Evolutionary conservation across 2,797 vertebrate genomes (phyloP).

Genomic region (Sebastes elongatus): DNA sequence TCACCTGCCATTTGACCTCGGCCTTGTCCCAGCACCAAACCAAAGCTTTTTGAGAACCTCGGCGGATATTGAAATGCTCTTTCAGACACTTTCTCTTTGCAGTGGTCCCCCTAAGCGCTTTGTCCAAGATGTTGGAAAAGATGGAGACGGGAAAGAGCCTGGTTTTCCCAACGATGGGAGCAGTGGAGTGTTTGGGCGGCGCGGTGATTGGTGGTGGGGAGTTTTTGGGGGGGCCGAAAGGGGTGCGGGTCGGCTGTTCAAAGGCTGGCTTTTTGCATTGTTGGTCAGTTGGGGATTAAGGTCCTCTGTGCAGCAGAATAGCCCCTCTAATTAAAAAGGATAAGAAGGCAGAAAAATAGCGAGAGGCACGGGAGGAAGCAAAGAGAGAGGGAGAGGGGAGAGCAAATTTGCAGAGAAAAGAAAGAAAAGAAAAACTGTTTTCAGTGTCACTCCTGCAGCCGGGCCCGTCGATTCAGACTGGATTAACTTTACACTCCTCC

Average conservation of each 20-base stretch:
- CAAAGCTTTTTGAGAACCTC: constrained; percentile 40
- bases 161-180: constrained; percentile 57
- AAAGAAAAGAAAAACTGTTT: constrained; percentile 94
- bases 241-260: constrained; percentile 89
- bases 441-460: constrained; percentile 95
- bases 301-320: constrained; percentile 96
- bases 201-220: constrained; percentile 43
- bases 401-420: constrained; percentile 87
- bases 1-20: constrained; percentile 56
- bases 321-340: constrained; percentile 99
- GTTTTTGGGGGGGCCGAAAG: constrained; percentile 37
- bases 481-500: constrained; percentile 84
- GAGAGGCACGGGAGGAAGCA: constrained; percentile 83
- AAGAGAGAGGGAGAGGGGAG: constrained; percentile 79
- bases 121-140: constrained; percentile 53
- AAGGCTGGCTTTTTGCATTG: constrained; percentile 98
- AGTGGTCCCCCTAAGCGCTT: constrained; percentile 40
- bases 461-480: constrained; percentile 83
- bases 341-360: constrained; percentile 88
- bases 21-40: constrained; percentile 25
- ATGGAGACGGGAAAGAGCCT: constrained; percentile 36
- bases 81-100: constrained; percentile 45
- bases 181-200: constrained; percentile 52
- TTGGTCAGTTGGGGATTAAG: constrained; percentile 99
- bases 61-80: constrained; percentile 60